Evolutionary conservation across 2,888 invertebrate species (phyloP), one percentile per base, ranked within the genome.

Genomic region (Cataglyphis cursor): DNA sequence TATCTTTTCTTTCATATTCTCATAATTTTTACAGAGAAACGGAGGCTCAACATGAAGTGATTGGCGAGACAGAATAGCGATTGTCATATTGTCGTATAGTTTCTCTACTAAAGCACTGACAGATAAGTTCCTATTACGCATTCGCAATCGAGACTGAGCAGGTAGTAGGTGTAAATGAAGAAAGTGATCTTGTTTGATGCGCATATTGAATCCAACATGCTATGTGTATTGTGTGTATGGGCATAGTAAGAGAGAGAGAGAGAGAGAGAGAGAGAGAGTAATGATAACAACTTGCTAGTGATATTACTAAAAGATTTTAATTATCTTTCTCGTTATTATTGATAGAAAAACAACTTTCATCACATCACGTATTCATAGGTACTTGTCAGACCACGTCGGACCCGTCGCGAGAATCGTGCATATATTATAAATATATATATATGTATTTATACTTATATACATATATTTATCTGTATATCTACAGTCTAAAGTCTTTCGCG

Each of bases 291-390:
- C 84, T 85, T 87, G 81, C 65, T 73, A 88, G 64, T 89, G 82
- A 88, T 90, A 62, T 90, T 91, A 87, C 88, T 90, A 87, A 92
- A 92, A 91, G 85, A 89, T 74, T 91, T 92, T 92, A 92, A 91
- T 91, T 81, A 89, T 88, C 80, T 88, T 85, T 88, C 86, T 72
- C 41, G 73, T 78, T 59, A 78, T 78, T 80, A 80, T 80, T 59
- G 78, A 80, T 80, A 80, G 91, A 92, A 91, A 91, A 91, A 91
- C 91, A 92, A 92, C 89, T 92, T 92, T 90, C 92, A 92, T 93
- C 92, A 92, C 91, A 93, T 92, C 88, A 90, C 91, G 87, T 89
- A 89, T 88, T 86, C 88, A 65, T 90, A 91, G 90, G 90, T 91
- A 92, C 89, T 88, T 82, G 84, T 78, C 81, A 87, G 80, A 88